These are phyloP conservation scores for Xestia rhomboidea DNA, from an alignment of 2,888 invertebrate genomes.

Conservation along the genomic window DNA sequence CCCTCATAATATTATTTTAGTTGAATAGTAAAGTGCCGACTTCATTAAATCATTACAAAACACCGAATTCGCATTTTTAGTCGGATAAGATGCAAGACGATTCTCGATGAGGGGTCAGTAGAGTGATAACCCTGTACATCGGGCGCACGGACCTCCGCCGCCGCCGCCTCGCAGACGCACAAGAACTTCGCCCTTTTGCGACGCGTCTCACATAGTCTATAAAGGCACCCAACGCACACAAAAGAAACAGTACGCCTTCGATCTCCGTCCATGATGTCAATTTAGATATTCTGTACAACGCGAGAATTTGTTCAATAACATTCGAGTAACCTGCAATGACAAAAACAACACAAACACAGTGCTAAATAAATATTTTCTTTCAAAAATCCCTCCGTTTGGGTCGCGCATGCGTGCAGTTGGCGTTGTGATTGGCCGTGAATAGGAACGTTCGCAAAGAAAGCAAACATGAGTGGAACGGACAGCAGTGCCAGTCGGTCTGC, in stretches of 20 bases:
- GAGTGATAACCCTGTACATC: conserved; percentile 82
- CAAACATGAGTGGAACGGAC: conserved; percentile 82
- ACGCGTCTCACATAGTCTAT: conserved; percentile 84
- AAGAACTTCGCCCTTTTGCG: conserved; percentile 85
- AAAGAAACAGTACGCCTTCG: conserved; percentile 86
- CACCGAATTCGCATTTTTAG: conserved; percentile 72
- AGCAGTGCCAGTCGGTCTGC: conserved; percentile 80
- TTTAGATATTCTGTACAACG: conserved; percentile 75
- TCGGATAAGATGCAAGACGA: conserved; percentile 74
- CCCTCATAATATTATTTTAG: conserved; percentile 17
- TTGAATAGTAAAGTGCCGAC: conserved; percentile 18
- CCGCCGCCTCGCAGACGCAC: conserved; percentile 77
- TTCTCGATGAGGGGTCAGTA: conserved; percentile 77
- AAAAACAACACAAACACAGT: conserved; percentile 73
- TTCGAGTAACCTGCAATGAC: conserved; percentile 76
- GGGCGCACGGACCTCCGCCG: conserved; percentile 79
- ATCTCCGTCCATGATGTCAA: conserved; percentile 86
- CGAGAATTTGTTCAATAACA: conserved; percentile 61
- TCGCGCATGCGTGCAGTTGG: conserved; percentile 83
- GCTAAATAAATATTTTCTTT: conserved; percentile 73
- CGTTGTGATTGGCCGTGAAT: conserved; percentile 85
- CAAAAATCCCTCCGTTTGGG: conserved; percentile 80
- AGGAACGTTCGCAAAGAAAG: conserved; percentile 77
- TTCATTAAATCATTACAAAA: conserved; percentile 50
- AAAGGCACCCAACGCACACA: conserved; percentile 84